Conservation (phyloP, 2,113 vertebrate genomes). For the Eira barbara region DNA sequence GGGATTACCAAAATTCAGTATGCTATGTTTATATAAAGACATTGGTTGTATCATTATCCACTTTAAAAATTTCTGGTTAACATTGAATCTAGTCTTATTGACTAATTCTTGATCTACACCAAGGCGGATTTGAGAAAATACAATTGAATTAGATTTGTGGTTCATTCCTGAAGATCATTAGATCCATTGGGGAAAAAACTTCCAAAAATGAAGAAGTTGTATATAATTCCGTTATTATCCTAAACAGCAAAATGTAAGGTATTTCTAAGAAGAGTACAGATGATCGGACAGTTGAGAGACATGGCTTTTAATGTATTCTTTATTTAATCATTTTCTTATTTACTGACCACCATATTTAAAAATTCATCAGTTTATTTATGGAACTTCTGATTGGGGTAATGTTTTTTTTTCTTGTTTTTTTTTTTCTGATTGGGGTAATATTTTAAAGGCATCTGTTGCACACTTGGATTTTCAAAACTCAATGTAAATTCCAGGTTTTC, state of each 20-base stretch:
- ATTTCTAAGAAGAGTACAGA: slow-evolving; percentile 9
- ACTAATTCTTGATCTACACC: neutral
- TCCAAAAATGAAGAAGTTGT: slow-evolving; percentile 37
- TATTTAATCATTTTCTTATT: slow-evolving; percentile 47
- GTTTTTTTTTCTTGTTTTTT: slow-evolving; percentile 63
- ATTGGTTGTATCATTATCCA: neutral
- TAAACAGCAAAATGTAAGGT: slow-evolving; percentile 34
- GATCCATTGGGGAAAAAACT: neutral
- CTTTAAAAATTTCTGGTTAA: slow-evolving; percentile 8
- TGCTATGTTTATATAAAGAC: neutral
- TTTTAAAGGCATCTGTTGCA: slow-evolving; percentile 59
- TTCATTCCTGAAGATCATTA: slow-evolving; percentile 43
- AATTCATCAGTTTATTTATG: slow-evolving; percentile 51
- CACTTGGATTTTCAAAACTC: slow-evolving; percentile 43
- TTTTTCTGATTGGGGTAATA: slow-evolving; percentile 53
- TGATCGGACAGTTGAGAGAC: slow-evolving; percentile 50
- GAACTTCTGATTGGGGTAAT: slow-evolving; percentile 61
- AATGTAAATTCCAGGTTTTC: slow-evolving; percentile 51
- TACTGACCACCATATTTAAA: slow-evolving; percentile 45
- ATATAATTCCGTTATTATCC: neutral
- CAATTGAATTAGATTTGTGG: slow-evolving; percentile 45
- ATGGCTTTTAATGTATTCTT: neutral
- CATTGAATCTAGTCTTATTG: slow-evolving; percentile 11
- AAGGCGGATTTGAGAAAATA: slow-evolving; percentile 47
- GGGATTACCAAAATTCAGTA: slow-evolving; percentile 45